Evolutionary conservation across 2,113 vertebrate species (phyloP).

Genomic region (Panthera tigris): DNA sequence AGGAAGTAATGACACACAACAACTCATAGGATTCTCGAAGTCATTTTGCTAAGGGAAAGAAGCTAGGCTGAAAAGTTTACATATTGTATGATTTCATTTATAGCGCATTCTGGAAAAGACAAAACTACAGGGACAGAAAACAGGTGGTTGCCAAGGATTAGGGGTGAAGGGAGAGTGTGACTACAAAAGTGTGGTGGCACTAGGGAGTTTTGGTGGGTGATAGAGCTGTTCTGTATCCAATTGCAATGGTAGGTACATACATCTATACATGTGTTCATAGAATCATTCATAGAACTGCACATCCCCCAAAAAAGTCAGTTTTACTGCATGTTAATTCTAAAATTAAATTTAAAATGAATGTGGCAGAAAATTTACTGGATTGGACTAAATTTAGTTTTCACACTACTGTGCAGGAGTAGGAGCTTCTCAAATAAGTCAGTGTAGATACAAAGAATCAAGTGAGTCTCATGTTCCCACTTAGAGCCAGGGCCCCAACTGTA

Average conservation of each 20-base stretch:
- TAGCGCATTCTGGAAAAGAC: background rate
- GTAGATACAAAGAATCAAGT: background rate
- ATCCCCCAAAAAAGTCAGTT: background rate
- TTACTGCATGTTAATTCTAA: background rate
- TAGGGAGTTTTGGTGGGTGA: background rate
- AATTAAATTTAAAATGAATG: slow-evolving; percentile 15
- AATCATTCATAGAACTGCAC: background rate
- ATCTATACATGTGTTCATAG: background rate
- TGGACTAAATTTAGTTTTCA: slow-evolving; percentile 72
- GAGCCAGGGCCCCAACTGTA: background rate
- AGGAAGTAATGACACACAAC: background rate
- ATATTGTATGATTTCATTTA: background rate
- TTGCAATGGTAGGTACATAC: background rate
- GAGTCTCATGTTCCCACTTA: background rate
- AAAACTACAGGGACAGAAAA: background rate
- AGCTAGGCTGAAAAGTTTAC: background rate
- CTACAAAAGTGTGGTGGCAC: background rate
- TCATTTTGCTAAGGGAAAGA: background rate
- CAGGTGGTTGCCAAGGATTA: background rate
- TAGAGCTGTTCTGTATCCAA: background rate
- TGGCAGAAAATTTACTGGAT: background rate
- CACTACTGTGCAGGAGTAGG: background rate
- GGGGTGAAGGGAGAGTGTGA: accelerated
- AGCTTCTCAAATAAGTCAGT: slow-evolving; percentile 24
- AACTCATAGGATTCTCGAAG: background rate